A percentile compares a stretch with the other conserved stretches of the same genome.
These are phyloP conservation scores for Ochropleura leucogaster DNA, from an alignment of 2,888 invertebrate genomes.

Conservation along the genomic window DNA sequence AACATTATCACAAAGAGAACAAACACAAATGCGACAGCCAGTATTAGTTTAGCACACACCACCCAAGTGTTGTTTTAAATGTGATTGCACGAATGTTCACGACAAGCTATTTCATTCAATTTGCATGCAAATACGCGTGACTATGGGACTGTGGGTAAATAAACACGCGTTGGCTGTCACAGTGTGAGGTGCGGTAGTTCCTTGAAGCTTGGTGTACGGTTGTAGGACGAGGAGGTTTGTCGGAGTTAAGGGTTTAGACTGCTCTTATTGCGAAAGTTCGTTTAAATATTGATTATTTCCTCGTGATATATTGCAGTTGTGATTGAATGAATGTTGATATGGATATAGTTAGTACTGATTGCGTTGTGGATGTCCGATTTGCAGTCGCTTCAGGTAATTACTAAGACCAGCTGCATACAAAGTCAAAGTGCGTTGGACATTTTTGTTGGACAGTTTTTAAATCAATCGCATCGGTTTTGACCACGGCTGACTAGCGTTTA, in stretches of 20 bases:
- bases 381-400: background rate
- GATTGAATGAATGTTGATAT: background rate
- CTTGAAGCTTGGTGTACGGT: background rate
- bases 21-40: conserved; percentile 30
- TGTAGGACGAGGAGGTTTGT: conserved; percentile 14
- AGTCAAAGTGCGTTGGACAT: background rate
- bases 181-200: conserved; percentile 22
- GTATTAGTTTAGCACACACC: conserved; percentile 52
- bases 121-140: conserved; percentile 63
- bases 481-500: background rate
- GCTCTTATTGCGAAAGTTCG: conserved; percentile 18
- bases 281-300: background rate
- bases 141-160: conserved; percentile 45
- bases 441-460: background rate
- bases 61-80: conserved; percentile 58
- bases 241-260: background rate
- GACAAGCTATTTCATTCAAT: conserved; percentile 60
- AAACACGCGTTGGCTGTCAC: conserved; percentile 46
- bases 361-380: background rate
- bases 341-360: background rate
- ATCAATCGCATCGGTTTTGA: background rate
- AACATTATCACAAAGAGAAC: conserved; percentile 24
- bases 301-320: background rate
- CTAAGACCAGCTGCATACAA: background rate
- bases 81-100: conserved; percentile 59